Evolutionary conservation across 2,888 invertebrate species (phyloP).

Genomic region (Orthonychiurus folsomi): DNA sequence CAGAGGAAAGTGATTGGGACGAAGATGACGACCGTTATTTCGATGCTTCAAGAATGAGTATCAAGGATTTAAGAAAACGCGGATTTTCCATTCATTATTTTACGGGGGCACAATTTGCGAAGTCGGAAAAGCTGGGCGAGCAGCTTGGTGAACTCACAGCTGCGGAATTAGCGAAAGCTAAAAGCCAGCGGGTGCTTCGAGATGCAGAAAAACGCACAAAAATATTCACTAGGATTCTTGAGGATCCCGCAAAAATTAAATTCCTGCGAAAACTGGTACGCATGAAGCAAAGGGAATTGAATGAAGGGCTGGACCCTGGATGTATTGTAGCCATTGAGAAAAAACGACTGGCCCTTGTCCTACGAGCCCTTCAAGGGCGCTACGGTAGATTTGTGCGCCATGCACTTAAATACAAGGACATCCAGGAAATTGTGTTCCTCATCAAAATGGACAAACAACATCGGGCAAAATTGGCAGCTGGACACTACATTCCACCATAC

Average conservation of each 20-base stretch:
- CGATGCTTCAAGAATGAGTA: too few species aligned
- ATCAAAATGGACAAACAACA: slow-evolving; percentile 12
- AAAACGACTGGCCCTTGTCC: slow-evolving; percentile 9
- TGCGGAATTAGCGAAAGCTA: neutral
- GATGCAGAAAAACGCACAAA: neutral
- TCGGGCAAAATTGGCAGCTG: slow-evolving; percentile 8
- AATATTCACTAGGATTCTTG: neutral
- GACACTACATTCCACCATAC: neutral
- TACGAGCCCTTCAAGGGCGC: slow-evolving; percentile 11
- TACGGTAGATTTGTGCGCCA: slow-evolving; percentile 15
- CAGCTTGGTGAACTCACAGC: neutral
- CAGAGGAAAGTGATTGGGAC: neutral
- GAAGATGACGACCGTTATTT: slow-evolving; percentile 2
- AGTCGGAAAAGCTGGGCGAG: neutral
- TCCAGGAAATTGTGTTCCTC: slow-evolving; percentile 14
- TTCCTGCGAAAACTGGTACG: slow-evolving; percentile 9
- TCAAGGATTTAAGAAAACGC: too few species aligned
- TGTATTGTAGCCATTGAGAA: slow-evolving; percentile 5
- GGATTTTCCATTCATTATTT: too few species aligned
- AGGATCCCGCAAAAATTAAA: slow-evolving; percentile 8
- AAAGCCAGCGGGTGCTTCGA: too few species aligned
- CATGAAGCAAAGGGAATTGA: neutral
- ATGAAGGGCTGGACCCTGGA: neutral
- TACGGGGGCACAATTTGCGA: too few species aligned
- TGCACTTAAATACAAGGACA: slow-evolving; percentile 11